A percentile compares a stretch with the other conserved stretches of the same genome.
phyloP scores from a whole-genome alignment of 1,140 invertebrate genomes.

The Bactericera cockerelli region DNA sequence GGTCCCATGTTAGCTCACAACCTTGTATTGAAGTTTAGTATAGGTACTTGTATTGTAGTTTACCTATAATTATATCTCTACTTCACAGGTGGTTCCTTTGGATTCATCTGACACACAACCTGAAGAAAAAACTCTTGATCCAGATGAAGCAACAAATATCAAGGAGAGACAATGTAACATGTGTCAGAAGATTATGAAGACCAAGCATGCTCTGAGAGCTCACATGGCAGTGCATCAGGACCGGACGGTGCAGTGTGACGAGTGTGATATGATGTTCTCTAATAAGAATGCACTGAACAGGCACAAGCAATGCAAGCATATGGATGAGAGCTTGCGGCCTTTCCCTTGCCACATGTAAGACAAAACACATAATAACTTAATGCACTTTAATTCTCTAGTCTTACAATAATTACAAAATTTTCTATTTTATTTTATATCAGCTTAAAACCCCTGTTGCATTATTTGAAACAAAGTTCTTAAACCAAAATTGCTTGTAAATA shows the following conservation, averaged over 20 bases:
- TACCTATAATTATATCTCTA: no score
- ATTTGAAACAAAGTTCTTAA: no score
- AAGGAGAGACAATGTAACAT: neutral
- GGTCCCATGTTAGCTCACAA: no score
- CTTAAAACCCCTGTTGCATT: no score
- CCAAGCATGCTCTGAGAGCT: neutral
- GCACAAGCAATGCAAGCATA: slow-evolving; percentile 2
- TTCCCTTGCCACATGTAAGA: neutral
- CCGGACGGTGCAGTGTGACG: neutral
- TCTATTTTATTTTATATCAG: no score
- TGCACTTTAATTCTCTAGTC: no score
- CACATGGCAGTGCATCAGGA: neutral
- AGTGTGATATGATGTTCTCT: neutral
- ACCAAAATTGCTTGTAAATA: no score
- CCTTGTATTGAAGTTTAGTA: no score
- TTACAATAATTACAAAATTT: no score
- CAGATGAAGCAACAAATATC: neutral
- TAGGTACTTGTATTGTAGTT: no score
- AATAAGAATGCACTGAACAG: neutral
- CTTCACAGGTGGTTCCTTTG: neutral
- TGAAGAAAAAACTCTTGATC: neutral
- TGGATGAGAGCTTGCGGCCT: neutral
- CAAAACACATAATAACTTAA: no score
- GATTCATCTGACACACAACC: neutral
- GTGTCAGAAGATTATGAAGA: neutral